These are phyloP conservation scores for Ferdinandea cuprea DNA, from an alignment of 2,888 invertebrate species.

Conservation along the genomic window DNA sequence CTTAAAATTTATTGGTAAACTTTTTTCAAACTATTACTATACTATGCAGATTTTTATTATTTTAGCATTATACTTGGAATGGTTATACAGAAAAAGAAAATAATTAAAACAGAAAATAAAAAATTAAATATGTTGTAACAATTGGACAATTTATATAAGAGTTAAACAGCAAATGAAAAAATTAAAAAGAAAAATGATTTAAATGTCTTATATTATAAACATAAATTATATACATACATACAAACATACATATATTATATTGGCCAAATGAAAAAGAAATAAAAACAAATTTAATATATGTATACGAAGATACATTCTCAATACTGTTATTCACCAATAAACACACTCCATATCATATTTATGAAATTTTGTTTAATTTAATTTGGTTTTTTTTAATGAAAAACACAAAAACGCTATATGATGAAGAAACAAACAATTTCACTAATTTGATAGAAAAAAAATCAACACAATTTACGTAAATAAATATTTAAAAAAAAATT, in stretches of 20 bases:
- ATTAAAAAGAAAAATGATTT: slow-evolving; percentile 10
- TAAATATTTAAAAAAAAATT: slow-evolving; percentile 47
- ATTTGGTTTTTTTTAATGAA: slow-evolving; percentile 5
- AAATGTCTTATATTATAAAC: slow-evolving; percentile 32
- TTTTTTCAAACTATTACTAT: slow-evolving; percentile 24
- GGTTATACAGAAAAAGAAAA: slow-evolving; percentile 55
- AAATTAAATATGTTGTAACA: slow-evolving; percentile 38
- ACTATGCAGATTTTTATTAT: slow-evolving; percentile 21
- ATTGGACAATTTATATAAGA: slow-evolving; percentile 42
- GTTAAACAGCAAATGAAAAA: slow-evolving; percentile 22
- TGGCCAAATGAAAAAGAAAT: slow-evolving; percentile 13
- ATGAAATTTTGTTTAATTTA: slow-evolving; percentile 24
- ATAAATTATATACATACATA: slow-evolving; percentile 16
- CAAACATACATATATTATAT: slow-evolving; percentile 44
- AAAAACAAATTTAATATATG: slow-evolving; percentile 33
- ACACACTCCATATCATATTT: slow-evolving; percentile 66
- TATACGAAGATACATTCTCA: slow-evolving; percentile 39
- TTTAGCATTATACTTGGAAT: slow-evolving; percentile 47
- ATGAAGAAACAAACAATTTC: slow-evolving; percentile 11
- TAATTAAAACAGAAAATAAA: slow-evolving; percentile 33
- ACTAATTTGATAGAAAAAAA: slow-evolving; percentile 27
- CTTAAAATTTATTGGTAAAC: slow-evolving; percentile 48
- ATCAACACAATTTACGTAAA: slow-evolving; percentile 34
- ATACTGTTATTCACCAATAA: slow-evolving; percentile 62
- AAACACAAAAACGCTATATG: slow-evolving; percentile 12